These are phyloP conservation scores for Euborellia annulipes DNA, from an alignment of 1,140 invertebrate species.

Conservation along the genomic window DNA sequence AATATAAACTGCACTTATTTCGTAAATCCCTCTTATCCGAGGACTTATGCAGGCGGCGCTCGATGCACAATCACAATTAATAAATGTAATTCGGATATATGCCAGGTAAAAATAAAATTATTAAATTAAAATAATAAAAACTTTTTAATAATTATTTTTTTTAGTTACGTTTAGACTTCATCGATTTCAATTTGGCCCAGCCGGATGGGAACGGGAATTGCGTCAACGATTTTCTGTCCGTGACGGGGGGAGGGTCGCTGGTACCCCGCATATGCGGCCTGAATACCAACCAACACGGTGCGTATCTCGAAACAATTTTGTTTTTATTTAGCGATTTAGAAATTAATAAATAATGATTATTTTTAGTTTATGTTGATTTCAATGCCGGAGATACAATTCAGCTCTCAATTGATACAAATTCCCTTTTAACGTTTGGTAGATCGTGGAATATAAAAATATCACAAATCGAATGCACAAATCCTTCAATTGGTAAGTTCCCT, in stretches of 20 bases:
- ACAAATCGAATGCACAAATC: constrained; percentile 44
- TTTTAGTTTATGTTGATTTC: constrained; percentile 55
- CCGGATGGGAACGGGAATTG: constrained; percentile 57
- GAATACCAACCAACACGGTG: constrained; percentile 60
- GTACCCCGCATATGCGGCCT: constrained; percentile 60
- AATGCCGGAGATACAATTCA: constrained; percentile 42
- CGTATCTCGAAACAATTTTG: constrained; percentile 2
- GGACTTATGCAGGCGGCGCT: constrained; percentile 42
- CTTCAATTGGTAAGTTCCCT: not conserved
- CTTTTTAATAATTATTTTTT: constrained; percentile 2
- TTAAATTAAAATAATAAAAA: constrained; percentile 6
- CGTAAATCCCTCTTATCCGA: constrained; percentile 53
- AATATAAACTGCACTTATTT: constrained; percentile 70
- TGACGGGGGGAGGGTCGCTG: constrained; percentile 46
- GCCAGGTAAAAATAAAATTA: constrained; percentile 39
- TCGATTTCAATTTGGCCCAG: constrained; percentile 51
- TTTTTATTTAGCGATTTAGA: not conserved
- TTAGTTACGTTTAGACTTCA: constrained; percentile 58
- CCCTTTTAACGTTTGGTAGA: constrained; percentile 37
- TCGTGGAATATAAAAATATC: constrained; percentile 60
- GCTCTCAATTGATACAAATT: constrained; percentile 45
- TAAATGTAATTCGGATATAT: constrained; percentile 48
- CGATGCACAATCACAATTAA: constrained; percentile 52
- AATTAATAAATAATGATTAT: constrained; percentile 3
- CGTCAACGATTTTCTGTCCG: constrained; percentile 45